Conservation (phyloP, 2,888 invertebrate species). For the Gonocerus acuteangulatus region DNA sequence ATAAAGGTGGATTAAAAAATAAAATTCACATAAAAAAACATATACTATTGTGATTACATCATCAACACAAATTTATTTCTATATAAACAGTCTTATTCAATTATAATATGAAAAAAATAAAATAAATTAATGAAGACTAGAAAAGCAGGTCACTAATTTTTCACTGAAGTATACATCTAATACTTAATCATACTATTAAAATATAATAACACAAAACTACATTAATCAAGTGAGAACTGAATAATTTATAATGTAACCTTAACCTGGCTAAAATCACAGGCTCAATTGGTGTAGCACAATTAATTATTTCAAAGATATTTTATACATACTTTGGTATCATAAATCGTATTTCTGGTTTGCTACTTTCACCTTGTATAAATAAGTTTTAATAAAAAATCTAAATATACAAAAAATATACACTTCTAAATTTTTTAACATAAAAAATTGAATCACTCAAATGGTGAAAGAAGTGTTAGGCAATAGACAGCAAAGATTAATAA, state of each 20-base stretch:
- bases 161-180: not conserved
- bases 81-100: not conserved
- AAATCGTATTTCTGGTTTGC: too few relatives aligned
- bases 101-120: not conserved
- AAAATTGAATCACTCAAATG: too few relatives aligned
- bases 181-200: not conserved
- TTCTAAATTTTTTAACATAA: too few relatives aligned
- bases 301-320: conserved; percentile 4
- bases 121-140: not conserved
- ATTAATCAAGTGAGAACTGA: not conserved
- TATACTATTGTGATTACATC: too few relatives aligned
- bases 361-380: not conserved
- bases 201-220: not conserved
- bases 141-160: not conserved
- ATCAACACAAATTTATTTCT: not conserved
- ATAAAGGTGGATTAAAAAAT: too few relatives aligned
- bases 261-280: conserved; percentile 35
- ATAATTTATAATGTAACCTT: conserved; percentile 20
- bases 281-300: conserved; percentile 32
- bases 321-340: too few relatives aligned
- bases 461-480: too few relatives aligned
- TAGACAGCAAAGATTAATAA: too few relatives aligned
- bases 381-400: conserved; percentile 26
- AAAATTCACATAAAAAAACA: too few relatives aligned
- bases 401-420: conserved; percentile 32